Evolutionary conservation across 2,888 invertebrate species (phyloP), one percentile per base, ranked within the genome.

Genomic region (Nycteola revayana): DNA sequence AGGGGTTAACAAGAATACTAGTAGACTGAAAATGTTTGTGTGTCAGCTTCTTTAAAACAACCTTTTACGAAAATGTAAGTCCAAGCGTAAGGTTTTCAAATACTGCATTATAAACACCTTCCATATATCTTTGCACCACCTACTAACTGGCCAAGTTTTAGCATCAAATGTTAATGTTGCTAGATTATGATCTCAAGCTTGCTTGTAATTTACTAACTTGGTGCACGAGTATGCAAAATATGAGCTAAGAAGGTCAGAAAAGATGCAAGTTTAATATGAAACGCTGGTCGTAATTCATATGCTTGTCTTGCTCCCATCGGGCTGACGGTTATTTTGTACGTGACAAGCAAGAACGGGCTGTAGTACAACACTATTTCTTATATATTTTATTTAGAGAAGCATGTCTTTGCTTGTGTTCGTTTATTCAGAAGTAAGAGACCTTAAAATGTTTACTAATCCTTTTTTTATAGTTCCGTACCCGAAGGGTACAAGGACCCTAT

Each of bases 241-340:
- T 27, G 27, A 25, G 38, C 48, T 32, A 38, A 45, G 49, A 45
- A 42, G 56, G 52, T 46, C 56, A 55, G 0, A 9, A 23, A 52
- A 70, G 64, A 77, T 82, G 76, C 79, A 80, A 68, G 77, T 79
- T 76, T 75, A 78, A 80, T 75, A 71, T 60, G 60, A 63, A 51
- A 28, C 54, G 46, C 48, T 33, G 55, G 60, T 64, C 72, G 73
- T 83, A 79, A 74, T 76, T 82, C 75, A 75, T 66, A 75, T 74
- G 70, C 73, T 63, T 68, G 79, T 75, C 76, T 67, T 69, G 72
- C 59, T 70, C 69, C 73, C 61, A 68, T 70, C 72, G 75, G 72
- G 52, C 68, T 72, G 66, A 69, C 75, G 73, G 74, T 80, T 81
- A 82, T 83, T 75, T 78, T 71, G 75, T 75, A 84, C 83, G 84